Base-by-base conservation (phyloP, 2,888 invertebrate species). In the Xiphydria camelus region DNA sequence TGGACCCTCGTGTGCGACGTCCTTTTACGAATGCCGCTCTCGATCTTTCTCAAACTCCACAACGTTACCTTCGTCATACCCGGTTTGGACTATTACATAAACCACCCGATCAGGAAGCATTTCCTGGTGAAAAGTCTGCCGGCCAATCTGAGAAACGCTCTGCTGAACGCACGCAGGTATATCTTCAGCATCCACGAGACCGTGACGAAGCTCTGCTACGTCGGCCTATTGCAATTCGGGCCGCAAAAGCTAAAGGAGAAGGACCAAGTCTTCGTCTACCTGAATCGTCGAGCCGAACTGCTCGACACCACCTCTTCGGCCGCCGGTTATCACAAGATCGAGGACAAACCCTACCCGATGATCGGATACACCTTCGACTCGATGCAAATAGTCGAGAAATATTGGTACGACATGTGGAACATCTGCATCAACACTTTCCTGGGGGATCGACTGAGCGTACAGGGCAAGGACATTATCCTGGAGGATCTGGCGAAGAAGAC, bases 1-100 rank as follows among this genome's bases (percentile, higher is more conserved):
- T 90, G 90, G 89, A 78, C 83, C 19, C 76, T 87, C 38, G 76
- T 89, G 49, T 82, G 83, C 53, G 90, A 91, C 64, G 70, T 87
- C 1, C 73, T 89, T 4, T 75, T 87, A 3, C 79, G 86, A 1
- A 76, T 91, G 60, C 91, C 91, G 0, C 66, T 91, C 0, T 83
- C 82, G 0, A 61, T 89, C n/a, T 85, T 89, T 53, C 77, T 86
- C 6, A 84, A 86, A 64, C 65, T 89, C 7, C 80, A 85, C 53
- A 83, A 83, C 49, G 73, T 87, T 12, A 75, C 80, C 3, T 82
- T 78, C 54, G 63, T 78, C 22, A 77, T 85, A 7, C 78, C 83
- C 0, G 82, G 81, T 5, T 61, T 90, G 4, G 70, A 79, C 1
- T 76, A 80, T 1, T 82, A 82, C 49, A 61, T 88, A 15, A 76